phyloP scores from a whole-genome alignment of 2,797 vertebrate genomes.

The Tinamus major region DNA sequence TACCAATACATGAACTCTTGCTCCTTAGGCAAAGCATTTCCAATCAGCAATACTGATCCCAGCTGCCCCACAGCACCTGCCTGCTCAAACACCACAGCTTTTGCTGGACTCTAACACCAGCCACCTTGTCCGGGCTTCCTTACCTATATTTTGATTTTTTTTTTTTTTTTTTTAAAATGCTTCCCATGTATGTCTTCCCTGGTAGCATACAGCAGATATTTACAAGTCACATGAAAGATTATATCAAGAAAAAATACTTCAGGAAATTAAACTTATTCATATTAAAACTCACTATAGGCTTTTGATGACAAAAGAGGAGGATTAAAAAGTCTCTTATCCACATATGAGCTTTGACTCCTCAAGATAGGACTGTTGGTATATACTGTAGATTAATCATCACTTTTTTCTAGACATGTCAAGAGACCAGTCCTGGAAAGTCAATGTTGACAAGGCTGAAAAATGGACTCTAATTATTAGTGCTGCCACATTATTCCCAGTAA shows the following conservation, averaged over 20 bases:
- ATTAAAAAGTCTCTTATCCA: neutral
- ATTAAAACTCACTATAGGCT: neutral
- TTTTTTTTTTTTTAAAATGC: no score
- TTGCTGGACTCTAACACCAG: no score
- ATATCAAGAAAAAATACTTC: neutral
- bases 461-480: neutral
- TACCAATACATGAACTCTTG: no score
- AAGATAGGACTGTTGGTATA: neutral
- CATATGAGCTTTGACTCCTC: neutral
- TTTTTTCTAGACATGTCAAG: neutral
- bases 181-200: no score
- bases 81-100: no score
- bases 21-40: no score
- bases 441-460: neutral
- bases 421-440: neutral
- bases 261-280: neutral
- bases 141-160: no score
- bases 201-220: neutral
- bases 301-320: neutral
- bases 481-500: neutral
- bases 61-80: no score
- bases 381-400: neutral
- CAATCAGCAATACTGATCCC: no score
- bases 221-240: neutral
- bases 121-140: no score